Conservation (phyloP, 2,113 vertebrate genomes). For the Ctenodactylus gundi region DNA sequence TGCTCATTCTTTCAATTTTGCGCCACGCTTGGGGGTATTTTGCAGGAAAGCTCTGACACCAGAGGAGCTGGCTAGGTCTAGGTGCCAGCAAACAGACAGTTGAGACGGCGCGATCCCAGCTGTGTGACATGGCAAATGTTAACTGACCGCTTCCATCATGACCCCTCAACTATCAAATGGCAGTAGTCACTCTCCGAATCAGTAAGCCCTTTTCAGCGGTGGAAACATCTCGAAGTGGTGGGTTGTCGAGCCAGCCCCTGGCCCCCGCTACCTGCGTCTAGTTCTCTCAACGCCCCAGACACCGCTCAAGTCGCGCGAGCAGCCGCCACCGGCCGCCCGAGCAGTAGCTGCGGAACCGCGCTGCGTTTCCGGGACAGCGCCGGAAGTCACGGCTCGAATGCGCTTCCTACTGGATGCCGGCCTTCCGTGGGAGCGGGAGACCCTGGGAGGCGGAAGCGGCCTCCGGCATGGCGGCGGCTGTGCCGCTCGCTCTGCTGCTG, state of each 20-base stretch:
- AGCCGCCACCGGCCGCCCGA: fast-evolving
- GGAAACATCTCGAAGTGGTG: background rate
- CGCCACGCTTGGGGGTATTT: background rate
- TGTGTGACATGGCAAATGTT: background rate
- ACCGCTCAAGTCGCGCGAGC: fast-evolving
- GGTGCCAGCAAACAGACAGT: background rate
- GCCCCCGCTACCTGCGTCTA: fast-evolving
- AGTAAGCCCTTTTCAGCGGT: background rate
- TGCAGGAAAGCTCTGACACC: background rate
- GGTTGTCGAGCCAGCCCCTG: fast-evolving
- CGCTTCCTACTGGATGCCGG: constrained; percentile 18
- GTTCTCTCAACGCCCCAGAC: fast-evolving
- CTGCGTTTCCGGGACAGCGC: background rate
- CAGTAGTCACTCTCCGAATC: background rate
- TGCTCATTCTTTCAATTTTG: background rate
- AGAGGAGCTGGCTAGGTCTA: background rate
- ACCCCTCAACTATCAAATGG: background rate
- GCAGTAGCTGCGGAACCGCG: fast-evolving
- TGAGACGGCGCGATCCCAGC: background rate
- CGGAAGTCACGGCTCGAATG: background rate
- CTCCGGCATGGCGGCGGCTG: background rate
- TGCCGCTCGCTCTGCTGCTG: fast-evolving
- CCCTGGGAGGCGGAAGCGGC: constrained; percentile 65
- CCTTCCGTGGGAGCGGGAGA: background rate
- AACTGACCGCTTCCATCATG: background rate